Base-by-base conservation (phyloP, 2,797 vertebrate species). In the Jordanella pulchra region DNA sequence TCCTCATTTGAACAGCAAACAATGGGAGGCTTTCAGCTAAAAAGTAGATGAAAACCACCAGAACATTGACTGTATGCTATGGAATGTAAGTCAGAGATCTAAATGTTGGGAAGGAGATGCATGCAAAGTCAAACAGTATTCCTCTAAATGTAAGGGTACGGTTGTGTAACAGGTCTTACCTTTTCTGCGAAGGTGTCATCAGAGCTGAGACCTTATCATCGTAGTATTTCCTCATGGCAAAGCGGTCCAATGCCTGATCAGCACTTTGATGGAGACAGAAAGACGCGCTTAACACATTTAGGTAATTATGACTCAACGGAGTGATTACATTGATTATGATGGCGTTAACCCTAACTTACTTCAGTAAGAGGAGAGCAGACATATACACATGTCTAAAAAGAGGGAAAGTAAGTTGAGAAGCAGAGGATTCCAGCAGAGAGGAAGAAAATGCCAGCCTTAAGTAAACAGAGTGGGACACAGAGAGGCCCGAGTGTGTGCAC, bases 191-290 rank as follows among this genome's bases (percentile, higher is more conserved):
- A 0, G 97, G 97, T 72, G 97, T 97, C 96, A 98, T 98, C 91
- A 98, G 87, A 53, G 94, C 92, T 25, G 96, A 97, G 81, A 99
- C 95, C 91, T 99, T 98, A 89, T 99, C 97, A 80, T 99, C 97
- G 27, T 97, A 97, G 92, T 96, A 99, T 87, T 98, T 99, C 93
- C 97, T 97, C 97, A 99, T 99, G 44, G 97, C 97, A 69, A 98
- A 99, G 84, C 97, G 96, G 90, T 98, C 97, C 58, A 99, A 92
- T 28, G 97, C 97, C 91, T 99, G 97, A 91, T 98, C 97, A 74
- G 97, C 97, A 79, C 97, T 99, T 93, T 78, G 67, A 89, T 83
- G 82, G 86, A 80, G 85, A 80, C 75, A 82, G 55, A 79, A 73
- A 87, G 81, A 77, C 77, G 63, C 80, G 75, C 84, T 87, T 89